A percentile compares a stretch with the other conserved stretches of the same genome.
These are phyloP conservation scores for Electrophaes corylata DNA, from an alignment of 2,888 invertebrate species.

Conservation along the genomic window DNA sequence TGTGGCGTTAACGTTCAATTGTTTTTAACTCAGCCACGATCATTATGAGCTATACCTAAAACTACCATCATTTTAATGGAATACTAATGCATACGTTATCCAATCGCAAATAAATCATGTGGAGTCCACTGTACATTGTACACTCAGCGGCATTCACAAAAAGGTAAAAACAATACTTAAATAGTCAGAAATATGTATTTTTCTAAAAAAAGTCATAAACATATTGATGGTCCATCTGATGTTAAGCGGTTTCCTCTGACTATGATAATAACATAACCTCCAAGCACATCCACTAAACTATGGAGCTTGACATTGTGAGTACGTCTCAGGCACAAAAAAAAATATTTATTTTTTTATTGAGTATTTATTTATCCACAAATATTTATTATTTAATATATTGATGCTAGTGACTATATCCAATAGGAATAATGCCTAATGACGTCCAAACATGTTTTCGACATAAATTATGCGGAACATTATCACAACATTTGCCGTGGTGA, in stretches of 20 bases:
- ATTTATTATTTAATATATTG: neutral
- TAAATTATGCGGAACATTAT: conserved; percentile 26
- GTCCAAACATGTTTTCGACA: conserved; percentile 5
- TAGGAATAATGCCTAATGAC: conserved; percentile 20
- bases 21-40: neutral
- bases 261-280: too few relatives aligned
- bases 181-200: too few relatives aligned
- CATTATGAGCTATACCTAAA: neutral
- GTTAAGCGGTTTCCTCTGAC: too few relatives aligned
- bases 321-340: too few relatives aligned
- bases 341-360: too few relatives aligned
- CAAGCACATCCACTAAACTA: too few relatives aligned
- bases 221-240: too few relatives aligned
- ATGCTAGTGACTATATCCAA: neutral
- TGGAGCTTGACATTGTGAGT: too few relatives aligned
- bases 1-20: too few relatives aligned
- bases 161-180: neutral
- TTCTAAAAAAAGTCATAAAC: too few relatives aligned
- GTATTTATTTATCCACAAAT: too few relatives aligned
- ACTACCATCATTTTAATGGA: neutral
- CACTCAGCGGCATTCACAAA: neutral
- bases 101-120: conserved; percentile 9
- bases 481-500: conserved; percentile 31
- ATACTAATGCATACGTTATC: neutral
- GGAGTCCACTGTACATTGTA: neutral